Conservation (phyloP, 2,888 invertebrate genomes). For the Micoletzkya japonica region DNA sequence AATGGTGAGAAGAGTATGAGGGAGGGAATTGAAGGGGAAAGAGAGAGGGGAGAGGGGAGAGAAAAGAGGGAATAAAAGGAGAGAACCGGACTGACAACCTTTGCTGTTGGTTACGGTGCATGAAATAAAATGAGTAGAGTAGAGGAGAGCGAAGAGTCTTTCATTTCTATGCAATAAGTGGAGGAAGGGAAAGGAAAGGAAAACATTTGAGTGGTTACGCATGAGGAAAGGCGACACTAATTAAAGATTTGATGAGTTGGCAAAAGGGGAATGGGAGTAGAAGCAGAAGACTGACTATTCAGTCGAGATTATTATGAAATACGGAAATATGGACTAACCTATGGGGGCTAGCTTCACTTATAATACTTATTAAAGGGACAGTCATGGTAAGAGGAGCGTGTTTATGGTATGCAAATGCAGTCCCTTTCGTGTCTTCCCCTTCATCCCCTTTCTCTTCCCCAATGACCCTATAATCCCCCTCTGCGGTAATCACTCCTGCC, state of each 20-base stretch:
- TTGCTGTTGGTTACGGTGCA: too few species aligned
- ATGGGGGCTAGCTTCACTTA: too few species aligned
- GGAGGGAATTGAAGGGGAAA: constrained; percentile 1
- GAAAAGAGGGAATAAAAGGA: background rate
- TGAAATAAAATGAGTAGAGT: too few species aligned
- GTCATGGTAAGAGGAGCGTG: too few species aligned
- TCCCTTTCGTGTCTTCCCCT: constrained; percentile 6
- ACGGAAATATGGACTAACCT: too few species aligned
- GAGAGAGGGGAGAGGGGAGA: background rate
- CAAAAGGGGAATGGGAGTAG: too few species aligned
- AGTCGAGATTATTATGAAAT: background rate
- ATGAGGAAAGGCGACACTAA: background rate
- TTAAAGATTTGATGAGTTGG: background rate
- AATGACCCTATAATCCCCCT: constrained; percentile 14
- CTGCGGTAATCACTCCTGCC: constrained; percentile 8
- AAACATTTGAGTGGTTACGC: background rate
- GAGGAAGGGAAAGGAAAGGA: constrained; percentile 2
- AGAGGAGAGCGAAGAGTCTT: background rate
- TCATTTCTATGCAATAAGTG: constrained; percentile 8
- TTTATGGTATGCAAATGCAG: too few species aligned
- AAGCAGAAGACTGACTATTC: constrained; percentile 6
- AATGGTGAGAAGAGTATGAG: constrained; percentile 4
- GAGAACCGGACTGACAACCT: too few species aligned
- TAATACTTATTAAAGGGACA: too few species aligned
- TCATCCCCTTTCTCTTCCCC: background rate